phyloP scores from a whole-genome alignment of 2,797 vertebrate species.

The Semotilus atromaculatus region DNA sequence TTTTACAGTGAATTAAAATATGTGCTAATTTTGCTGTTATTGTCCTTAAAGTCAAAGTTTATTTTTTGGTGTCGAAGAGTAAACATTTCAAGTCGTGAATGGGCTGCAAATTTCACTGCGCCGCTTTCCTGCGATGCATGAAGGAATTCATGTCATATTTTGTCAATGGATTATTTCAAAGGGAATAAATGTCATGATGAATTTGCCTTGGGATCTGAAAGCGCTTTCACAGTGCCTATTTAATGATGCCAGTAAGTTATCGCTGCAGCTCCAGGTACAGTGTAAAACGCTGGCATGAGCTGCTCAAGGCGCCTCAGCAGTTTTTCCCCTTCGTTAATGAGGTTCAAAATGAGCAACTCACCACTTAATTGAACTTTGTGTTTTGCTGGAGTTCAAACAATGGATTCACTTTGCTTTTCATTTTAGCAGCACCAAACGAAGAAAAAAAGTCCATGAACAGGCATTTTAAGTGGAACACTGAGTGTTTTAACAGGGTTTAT shows the following conservation, averaged over 20 bases:
- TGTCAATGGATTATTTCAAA: slow-evolving; percentile 54
- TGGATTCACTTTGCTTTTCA: slow-evolving; percentile 14
- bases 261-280: slow-evolving; percentile 28
- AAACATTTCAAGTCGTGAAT: background rate
- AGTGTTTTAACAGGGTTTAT: background rate
- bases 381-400: slow-evolving; percentile 33
- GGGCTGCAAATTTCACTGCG: background rate
- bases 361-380: slow-evolving; percentile 40
- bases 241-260: slow-evolving; percentile 45
- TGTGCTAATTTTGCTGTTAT: slow-evolving; percentile 6
- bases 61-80: background rate
- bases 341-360: slow-evolving; percentile 47
- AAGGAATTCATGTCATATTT: slow-evolving; percentile 31
- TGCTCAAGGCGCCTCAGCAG: slow-evolving; percentile 24
- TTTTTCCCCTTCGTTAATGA: slow-evolving; percentile 46
- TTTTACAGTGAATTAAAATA: background rate
- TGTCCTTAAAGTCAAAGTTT: slow-evolving; percentile 5
- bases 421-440: background rate
- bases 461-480: background rate
- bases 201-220: slow-evolving; percentile 44
- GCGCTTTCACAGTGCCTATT: slow-evolving; percentile 38
- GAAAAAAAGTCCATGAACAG: background rate
- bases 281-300: slow-evolving; percentile 28
- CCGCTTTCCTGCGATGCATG: slow-evolving; percentile 11
- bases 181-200: slow-evolving; percentile 42